A percentile compares a stretch with the other conserved stretches of the same genome.
Evolutionary conservation across 2,113 vertebrate species (phyloP).

Genomic region (Melospiza melodia): DNA sequence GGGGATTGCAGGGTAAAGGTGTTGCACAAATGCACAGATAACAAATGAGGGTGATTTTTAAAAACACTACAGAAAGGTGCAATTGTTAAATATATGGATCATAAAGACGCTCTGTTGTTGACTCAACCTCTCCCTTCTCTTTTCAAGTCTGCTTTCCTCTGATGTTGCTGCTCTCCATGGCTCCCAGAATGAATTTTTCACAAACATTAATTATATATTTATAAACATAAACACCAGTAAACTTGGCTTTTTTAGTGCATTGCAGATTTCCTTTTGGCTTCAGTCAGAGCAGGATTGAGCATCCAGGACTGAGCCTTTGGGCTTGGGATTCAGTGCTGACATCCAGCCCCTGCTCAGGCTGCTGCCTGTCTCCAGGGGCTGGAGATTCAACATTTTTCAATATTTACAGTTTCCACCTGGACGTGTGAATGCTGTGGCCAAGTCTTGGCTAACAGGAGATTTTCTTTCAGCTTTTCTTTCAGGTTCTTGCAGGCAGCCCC

Average conservation of each 20-base stretch:
- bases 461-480: neutral
- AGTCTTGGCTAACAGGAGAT: neutral
- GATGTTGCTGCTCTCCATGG: neutral
- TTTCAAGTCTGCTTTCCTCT: neutral
- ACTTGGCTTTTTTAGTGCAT: neutral
- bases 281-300: neutral
- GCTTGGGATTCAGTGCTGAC: neutral
- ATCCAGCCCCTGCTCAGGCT: neutral
- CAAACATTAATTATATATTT: neutral
- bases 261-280: neutral
- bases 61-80: neutral
- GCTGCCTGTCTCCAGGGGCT: neutral
- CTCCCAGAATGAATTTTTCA: neutral
- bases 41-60: neutral
- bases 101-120: neutral
- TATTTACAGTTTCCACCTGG: neutral
- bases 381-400: neutral
- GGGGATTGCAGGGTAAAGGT: neutral
- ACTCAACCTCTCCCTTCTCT: neutral
- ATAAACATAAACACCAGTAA: neutral
- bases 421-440: neutral
- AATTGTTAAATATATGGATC: neutral
- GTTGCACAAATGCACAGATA: neutral
- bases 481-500: neutral
- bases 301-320: neutral